These are phyloP conservation scores for Pseudomyrmex flavicornis DNA, from an alignment of 1,140 invertebrate genomes.

Conservation along the genomic window DNA sequence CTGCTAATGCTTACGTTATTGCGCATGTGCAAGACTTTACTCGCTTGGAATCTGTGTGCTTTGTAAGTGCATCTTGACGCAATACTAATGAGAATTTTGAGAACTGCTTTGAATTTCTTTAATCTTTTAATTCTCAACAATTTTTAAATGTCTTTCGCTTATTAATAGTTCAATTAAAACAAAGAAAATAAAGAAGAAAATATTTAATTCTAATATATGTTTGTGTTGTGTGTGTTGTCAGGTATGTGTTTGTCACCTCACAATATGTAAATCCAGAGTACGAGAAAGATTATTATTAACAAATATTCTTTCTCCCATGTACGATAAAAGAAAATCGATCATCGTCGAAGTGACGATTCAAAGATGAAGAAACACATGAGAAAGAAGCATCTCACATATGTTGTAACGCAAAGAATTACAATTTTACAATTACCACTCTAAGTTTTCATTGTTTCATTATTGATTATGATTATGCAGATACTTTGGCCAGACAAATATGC, in stretches of 20 bases:
- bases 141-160: too few relatives aligned
- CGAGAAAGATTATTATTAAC: conserved; percentile 11
- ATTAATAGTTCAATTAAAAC: too few relatives aligned
- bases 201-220: too few relatives aligned
- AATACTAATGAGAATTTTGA: too few relatives aligned
- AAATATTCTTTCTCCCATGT: neutral
- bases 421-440: neutral
- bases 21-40: too few relatives aligned
- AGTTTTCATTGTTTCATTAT: neutral
- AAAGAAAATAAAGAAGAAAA: too few relatives aligned
- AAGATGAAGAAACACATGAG: neutral
- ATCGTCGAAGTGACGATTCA: neutral
- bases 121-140: too few relatives aligned
- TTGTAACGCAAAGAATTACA: neutral
- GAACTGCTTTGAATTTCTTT: too few relatives aligned
- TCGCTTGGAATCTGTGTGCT: too few relatives aligned
- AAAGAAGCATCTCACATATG: neutral
- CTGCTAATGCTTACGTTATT: too few relatives aligned
- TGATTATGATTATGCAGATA: neutral
- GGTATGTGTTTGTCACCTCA: neutral
- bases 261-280: conserved; percentile 5
- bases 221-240: neutral
- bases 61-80: too few relatives aligned
- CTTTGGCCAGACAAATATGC: conserved; percentile 4
- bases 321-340: neutral